Conservation (phyloP, 1,140 invertebrate genomes). For the Sesamia nonagrioides region DNA sequence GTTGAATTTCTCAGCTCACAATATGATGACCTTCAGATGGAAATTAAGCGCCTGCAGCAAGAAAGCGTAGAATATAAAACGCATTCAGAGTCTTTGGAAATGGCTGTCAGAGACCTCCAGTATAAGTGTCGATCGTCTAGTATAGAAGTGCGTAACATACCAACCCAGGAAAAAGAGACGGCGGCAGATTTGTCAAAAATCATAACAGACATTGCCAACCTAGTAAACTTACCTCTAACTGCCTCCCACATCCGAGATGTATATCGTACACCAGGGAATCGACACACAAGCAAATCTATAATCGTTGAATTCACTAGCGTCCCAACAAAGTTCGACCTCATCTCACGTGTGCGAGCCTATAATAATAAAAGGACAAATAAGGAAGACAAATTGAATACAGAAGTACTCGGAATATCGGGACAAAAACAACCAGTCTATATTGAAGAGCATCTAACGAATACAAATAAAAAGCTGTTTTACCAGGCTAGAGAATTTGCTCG, state of each 20-base stretch:
- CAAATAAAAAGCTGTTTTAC: background rate
- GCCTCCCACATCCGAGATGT: background rate
- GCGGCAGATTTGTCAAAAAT: background rate
- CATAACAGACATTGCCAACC: background rate
- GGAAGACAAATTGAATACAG: constrained; percentile 5
- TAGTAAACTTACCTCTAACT: constrained; percentile 1
- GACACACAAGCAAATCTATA: background rate
- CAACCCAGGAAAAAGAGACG: background rate
- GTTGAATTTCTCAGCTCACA: background rate
- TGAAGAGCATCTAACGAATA: constrained; percentile 4
- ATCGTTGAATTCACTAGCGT: background rate
- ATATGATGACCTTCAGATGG: constrained; percentile 1
- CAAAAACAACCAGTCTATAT: constrained; percentile 7
- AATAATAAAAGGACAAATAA: background rate
- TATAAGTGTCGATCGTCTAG: background rate
- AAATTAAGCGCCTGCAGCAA: constrained; percentile 1
- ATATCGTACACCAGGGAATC: background rate
- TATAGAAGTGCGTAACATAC: constrained; percentile 7
- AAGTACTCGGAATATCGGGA: background rate
- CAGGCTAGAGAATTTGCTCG: constrained; percentile 4
- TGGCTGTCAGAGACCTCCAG: background rate
- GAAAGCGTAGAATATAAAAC: background rate
- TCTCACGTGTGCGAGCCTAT: background rate
- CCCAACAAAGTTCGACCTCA: background rate
- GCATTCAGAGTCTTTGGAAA: background rate